Conservation (phyloP, 2,888 invertebrate genomes). For the Andrena chrysosceles region DNA sequence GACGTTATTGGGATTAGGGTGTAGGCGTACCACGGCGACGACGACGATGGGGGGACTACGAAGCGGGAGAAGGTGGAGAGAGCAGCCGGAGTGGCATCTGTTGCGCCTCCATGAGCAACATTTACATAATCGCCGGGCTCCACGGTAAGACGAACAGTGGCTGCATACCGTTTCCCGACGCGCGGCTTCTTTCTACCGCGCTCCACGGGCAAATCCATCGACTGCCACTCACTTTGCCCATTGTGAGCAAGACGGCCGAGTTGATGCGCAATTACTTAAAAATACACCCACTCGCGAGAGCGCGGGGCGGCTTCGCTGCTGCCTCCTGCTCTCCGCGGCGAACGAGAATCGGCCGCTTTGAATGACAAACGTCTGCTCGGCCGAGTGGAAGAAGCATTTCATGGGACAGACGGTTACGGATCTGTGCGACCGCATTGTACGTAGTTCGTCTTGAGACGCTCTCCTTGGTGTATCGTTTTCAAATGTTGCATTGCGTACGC, state of each 20-base stretch:
- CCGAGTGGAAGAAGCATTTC: conserved; percentile 35
- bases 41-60: conserved; percentile 51
- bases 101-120: conserved; percentile 83
- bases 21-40: conserved; percentile 62
- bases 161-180: conserved; percentile 57
- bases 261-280: conserved; percentile 68
- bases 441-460: neutral
- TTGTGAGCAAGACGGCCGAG: conserved; percentile 63
- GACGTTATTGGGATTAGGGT: conserved; percentile 80
- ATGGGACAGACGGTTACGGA: conserved; percentile 10
- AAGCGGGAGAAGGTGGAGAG: conserved; percentile 65
- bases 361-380: conserved; percentile 56
- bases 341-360: conserved; percentile 53
- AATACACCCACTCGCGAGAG: conserved; percentile 61
- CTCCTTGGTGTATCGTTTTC: neutral
- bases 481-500: neutral
- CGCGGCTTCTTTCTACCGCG: conserved; percentile 41
- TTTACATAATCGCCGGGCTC: conserved; percentile 82
- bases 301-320: conserved; percentile 3
- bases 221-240: conserved; percentile 55
- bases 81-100: conserved; percentile 79
- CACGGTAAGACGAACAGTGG: conserved; percentile 64
- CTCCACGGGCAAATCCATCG: conserved; percentile 54
- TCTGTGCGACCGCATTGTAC: conserved; percentile 1
- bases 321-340: neutral